Evolutionary conservation across 2,113 vertebrate genomes (phyloP).

Genomic region (Sialia sialis): DNA sequence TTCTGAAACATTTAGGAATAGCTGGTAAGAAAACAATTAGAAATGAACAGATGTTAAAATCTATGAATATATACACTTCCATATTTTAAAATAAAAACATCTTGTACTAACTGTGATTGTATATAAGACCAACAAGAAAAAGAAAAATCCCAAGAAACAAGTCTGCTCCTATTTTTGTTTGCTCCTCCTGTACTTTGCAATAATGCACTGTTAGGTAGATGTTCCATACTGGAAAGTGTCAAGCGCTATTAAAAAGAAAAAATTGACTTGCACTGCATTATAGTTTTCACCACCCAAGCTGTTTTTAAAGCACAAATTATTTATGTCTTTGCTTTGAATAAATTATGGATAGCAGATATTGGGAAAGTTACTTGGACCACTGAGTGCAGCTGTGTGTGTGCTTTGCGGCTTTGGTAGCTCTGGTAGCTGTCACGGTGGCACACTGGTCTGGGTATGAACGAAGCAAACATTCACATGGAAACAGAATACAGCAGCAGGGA

Average conservation of each 20-base stretch:
- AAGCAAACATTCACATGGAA: background rate
- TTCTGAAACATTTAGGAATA: slow-evolving; percentile 34
- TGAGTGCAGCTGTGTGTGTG: background rate
- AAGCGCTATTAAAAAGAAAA: background rate
- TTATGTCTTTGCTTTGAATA: background rate
- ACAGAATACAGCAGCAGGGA: background rate
- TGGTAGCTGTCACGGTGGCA: background rate
- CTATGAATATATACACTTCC: slow-evolving; percentile 38
- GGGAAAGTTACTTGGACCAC: background rate
- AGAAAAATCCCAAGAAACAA: background rate
- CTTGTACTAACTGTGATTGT: background rate
- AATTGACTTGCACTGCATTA: background rate
- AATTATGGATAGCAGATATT: background rate
- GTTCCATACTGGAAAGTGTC: background rate
- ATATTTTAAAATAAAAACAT: slow-evolving; percentile 20
- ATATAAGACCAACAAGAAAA: background rate
- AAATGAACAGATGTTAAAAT: slow-evolving; percentile 64
- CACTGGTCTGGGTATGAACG: rapidly evolving
- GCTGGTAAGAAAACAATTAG: slow-evolving; percentile 46
- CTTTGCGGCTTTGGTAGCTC: background rate
- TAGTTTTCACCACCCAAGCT: background rate
- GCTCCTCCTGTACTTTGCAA: background rate
- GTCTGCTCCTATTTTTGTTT: background rate
- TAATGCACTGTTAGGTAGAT: background rate
- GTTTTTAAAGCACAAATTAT: background rate